A percentile compares a stretch with the other conserved stretches of the same genome.
These are phyloP conservation scores for Chrysina gloriosa DNA, from an alignment of 2,888 invertebrate species.

Conservation along the genomic window DNA sequence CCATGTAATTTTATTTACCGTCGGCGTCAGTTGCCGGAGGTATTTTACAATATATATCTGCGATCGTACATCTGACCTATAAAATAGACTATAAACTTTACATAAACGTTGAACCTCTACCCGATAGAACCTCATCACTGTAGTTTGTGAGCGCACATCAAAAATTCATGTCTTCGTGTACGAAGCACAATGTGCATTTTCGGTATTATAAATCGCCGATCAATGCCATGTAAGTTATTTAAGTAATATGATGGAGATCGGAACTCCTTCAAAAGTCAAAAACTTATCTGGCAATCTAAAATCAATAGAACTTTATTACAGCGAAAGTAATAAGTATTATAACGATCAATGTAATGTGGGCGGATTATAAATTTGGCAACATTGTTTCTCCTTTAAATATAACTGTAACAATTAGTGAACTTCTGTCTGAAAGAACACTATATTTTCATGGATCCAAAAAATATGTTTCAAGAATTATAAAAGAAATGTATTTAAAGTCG, in stretches of 20 bases:
- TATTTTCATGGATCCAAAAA: too few relatives aligned
- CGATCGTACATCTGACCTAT: slow-evolving; percentile 45
- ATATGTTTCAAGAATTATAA: too few relatives aligned
- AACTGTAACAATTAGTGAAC: too few relatives aligned
- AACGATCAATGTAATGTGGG: too few relatives aligned
- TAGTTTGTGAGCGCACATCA: slow-evolving; percentile 48
- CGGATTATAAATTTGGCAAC: too few relatives aligned
- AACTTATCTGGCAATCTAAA: slow-evolving; percentile 1
- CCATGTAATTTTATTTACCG: slow-evolving; percentile 35
- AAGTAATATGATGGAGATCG: slow-evolving; percentile 23
- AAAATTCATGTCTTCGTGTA: slow-evolving; percentile 49
- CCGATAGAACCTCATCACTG: slow-evolving; percentile 42
- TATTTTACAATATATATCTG: slow-evolving; percentile 44
- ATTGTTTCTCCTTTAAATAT: too few relatives aligned
- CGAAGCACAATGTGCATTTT: slow-evolving; percentile 44
- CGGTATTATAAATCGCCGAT: slow-evolving; percentile 46
- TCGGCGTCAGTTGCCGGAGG: slow-evolving; percentile 33
- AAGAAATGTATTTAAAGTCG: too few relatives aligned
- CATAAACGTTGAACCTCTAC: slow-evolving; percentile 47
- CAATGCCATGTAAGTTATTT: slow-evolving; percentile 49
- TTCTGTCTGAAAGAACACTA: too few relatives aligned
- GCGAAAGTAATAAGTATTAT: too few relatives aligned
- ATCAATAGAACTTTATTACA: neutral
- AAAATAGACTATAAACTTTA: slow-evolving; percentile 49
- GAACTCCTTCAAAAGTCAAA: neutral